A percentile compares a stretch with the other conserved stretches of the same genome.
phyloP scores from a whole-genome alignment of 2,113 vertebrate species.

The Lichenostomus cassidix region DNA sequence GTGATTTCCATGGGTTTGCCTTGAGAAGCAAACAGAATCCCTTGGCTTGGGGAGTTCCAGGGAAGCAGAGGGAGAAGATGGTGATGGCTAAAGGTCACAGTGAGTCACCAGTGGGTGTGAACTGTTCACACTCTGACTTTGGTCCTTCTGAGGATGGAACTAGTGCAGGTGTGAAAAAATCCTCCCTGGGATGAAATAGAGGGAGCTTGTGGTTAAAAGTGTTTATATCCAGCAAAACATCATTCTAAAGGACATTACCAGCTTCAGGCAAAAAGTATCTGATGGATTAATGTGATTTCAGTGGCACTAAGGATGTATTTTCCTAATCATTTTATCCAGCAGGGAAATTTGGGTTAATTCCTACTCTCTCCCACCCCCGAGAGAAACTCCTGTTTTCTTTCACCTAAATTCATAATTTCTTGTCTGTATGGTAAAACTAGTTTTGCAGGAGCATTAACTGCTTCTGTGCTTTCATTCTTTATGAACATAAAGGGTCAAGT shows the following conservation, averaged over 20 bases:
- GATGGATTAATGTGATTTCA: conserved; percentile 29
- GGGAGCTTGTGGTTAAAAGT: conserved; percentile 1
- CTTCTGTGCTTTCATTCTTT: background rate
- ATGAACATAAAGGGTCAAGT: background rate
- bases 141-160: background rate
- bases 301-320: conserved; percentile 22
- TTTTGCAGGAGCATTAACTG: background rate
- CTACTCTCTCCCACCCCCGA: background rate
- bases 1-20: background rate
- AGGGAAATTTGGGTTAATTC: background rate
- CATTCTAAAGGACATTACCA: conserved; percentile 16
- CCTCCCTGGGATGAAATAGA: background rate
- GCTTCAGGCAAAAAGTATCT: conserved; percentile 27
- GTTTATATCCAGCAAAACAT: background rate
- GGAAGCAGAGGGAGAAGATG: background rate
- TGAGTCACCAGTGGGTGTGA: background rate
- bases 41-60: background rate
- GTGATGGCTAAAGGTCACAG: background rate
- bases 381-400: background rate
- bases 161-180: background rate
- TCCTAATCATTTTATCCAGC: conserved; percentile 14
- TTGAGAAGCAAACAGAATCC: background rate
- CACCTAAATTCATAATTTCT: background rate
- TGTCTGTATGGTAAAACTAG: background rate
- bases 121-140: background rate